Evolutionary conservation across 2,888 invertebrate species (phyloP).

Genomic region (Zonitis immaculata): DNA sequence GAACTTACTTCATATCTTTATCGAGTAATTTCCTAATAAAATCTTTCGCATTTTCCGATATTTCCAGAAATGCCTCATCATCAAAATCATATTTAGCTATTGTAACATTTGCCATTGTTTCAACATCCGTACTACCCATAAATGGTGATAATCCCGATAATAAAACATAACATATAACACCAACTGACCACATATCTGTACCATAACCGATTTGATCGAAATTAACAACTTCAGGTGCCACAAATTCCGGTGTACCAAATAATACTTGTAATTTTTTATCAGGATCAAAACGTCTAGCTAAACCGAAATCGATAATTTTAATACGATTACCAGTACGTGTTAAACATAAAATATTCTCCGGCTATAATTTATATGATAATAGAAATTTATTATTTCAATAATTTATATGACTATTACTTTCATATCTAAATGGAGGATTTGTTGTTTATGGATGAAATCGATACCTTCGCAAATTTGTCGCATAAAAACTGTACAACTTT

Average conservation of each 20-base stretch:
- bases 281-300: conserved; percentile 89
- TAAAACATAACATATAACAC: conserved; percentile 95
- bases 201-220: conserved; percentile 94
- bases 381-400: no score
- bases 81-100: conserved; percentile 96
- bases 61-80: conserved; percentile 92
- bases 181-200: conserved; percentile 99
- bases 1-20: conserved; percentile 87
- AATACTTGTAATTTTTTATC: conserved; percentile 88
- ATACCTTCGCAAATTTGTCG: conserved; percentile 98
- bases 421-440: conserved; percentile 94
- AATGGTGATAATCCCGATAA: conserved; percentile 96
- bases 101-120: conserved; percentile 98
- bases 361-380: conserved; percentile 61
- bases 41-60: conserved; percentile 92
- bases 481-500: conserved; percentile 94
- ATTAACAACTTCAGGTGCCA: conserved; percentile 98
- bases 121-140: conserved; percentile 96
- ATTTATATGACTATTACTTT: conserved; percentile 60
- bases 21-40: conserved; percentile 88
- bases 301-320: conserved; percentile 97
- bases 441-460: conserved; percentile 92
- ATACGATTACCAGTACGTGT: conserved; percentile 96
- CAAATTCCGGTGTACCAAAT: conserved; percentile 98
- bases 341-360: conserved; percentile 96